Evolutionary conservation across 2,113 vertebrate genomes (phyloP).

Genomic region (Cyanoramphus novaezelandiae): DNA sequence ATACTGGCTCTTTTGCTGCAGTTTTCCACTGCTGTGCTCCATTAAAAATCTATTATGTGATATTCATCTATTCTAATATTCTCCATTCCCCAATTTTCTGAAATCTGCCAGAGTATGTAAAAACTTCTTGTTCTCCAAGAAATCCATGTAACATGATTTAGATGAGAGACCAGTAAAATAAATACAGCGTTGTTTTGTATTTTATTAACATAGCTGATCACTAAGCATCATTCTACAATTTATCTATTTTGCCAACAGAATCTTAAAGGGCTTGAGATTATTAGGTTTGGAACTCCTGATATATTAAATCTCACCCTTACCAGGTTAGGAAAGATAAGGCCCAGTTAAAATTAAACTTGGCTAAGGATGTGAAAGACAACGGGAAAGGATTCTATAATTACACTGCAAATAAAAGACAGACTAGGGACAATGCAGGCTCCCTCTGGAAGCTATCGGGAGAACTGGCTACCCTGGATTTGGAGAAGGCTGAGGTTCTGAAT

Average conservation of each 20-base stretch:
- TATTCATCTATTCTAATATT: conserved; percentile 5
- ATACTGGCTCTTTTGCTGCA: background rate
- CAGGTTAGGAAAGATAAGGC: no score
- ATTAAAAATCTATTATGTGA: background rate
- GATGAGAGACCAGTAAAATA: background rate
- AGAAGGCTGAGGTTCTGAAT: no score
- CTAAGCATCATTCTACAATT: background rate
- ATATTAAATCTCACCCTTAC: background rate
- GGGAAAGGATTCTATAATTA: no score
- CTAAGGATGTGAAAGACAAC: no score
- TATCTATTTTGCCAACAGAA: background rate
- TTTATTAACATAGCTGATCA: background rate
- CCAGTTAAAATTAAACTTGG: no score
- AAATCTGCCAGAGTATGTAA: background rate
- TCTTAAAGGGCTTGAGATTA: background rate
- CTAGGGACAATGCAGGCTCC: no score
- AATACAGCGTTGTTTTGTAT: background rate
- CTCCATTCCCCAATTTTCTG: background rate
- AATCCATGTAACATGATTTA: background rate
- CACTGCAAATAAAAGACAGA: no score
- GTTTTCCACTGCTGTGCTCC: background rate
- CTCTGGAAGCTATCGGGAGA: no score
- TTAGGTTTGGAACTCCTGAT: background rate
- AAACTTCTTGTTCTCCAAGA: background rate
- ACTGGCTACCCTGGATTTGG: no score